These are phyloP conservation scores for Psylliodes chrysocephalus DNA, from an alignment of 2,888 invertebrate genomes.

Conservation along the genomic window DNA sequence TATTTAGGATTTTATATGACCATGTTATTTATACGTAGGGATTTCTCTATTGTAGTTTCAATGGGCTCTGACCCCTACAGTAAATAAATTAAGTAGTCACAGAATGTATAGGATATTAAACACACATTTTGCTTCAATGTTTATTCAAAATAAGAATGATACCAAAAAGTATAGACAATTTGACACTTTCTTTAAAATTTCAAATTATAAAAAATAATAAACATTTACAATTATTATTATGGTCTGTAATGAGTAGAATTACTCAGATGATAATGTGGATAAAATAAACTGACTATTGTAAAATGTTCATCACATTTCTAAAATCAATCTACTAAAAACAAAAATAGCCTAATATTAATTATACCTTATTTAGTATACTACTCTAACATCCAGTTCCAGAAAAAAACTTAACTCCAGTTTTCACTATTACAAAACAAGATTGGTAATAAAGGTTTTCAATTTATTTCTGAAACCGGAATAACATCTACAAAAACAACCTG, in stretches of 20 bases:
- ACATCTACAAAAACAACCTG: slow-evolving; percentile 28
- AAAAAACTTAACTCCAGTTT: slow-evolving; percentile 4
- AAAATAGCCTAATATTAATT: slow-evolving; percentile 35
- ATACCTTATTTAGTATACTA: slow-evolving; percentile 34
- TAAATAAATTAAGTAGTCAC: no score
- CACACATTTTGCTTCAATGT: slow-evolving; percentile 4
- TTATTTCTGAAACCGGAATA: slow-evolving; percentile 24
- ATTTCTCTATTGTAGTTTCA: no score
- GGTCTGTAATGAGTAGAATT: slow-evolving; percentile 11
- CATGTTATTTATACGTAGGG: no score
- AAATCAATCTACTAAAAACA: slow-evolving; percentile 38
- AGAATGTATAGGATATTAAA: background rate
- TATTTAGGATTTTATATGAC: no score
- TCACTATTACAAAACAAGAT: background rate
- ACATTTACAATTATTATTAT: slow-evolving; percentile 30
- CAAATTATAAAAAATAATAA: slow-evolving; percentile 36
- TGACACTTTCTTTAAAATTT: slow-evolving; percentile 30
- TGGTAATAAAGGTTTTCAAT: background rate
- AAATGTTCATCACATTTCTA: slow-evolving; percentile 36
- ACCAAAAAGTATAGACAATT: slow-evolving; percentile 31
- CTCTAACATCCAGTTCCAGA: slow-evolving; percentile 24
- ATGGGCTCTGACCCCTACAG: no score
- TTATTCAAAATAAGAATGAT: slow-evolving; percentile 25
- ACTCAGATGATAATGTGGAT: slow-evolving; percentile 13
- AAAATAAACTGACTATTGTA: slow-evolving; percentile 14